Conservation (phyloP, 92 coral and sea anemone genomes). For the Pocillopora grandis region DNA sequence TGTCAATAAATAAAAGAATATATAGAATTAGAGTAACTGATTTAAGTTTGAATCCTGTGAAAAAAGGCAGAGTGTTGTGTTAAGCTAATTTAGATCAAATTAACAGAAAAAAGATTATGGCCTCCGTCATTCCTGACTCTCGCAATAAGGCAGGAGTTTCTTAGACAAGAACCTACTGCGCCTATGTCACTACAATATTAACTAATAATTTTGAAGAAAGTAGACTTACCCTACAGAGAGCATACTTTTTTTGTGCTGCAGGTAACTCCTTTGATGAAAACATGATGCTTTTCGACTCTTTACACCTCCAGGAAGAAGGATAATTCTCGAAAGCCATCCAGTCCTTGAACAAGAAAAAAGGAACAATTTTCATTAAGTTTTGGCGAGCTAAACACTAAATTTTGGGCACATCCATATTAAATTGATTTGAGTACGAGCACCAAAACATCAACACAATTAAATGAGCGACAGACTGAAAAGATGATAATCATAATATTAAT, state of each 20-base stretch:
- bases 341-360: background rate
- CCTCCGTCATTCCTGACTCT: no score
- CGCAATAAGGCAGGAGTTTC: no score
- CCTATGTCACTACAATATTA: no score
- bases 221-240: slow-evolving; percentile 25
- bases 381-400: background rate
- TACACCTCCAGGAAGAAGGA: slow-evolving; percentile 10
- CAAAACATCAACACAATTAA: no score
- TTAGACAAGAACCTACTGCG: no score
- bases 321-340: slow-evolving; percentile 35
- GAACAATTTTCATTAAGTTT: background rate
- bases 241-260: slow-evolving; percentile 13
- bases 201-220: background rate
- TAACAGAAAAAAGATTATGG: no score
- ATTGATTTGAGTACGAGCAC: background rate
- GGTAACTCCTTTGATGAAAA: slow-evolving; percentile 21
- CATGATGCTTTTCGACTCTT: background rate
- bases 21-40: no score
- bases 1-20: background rate
- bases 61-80: no score
- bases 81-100: no score
- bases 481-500: background rate
- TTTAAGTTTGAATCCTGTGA: no score
- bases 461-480: no score
- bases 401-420: background rate